Conservation (phyloP, 2,888 invertebrate genomes). For the Julus scandinavius region DNA sequence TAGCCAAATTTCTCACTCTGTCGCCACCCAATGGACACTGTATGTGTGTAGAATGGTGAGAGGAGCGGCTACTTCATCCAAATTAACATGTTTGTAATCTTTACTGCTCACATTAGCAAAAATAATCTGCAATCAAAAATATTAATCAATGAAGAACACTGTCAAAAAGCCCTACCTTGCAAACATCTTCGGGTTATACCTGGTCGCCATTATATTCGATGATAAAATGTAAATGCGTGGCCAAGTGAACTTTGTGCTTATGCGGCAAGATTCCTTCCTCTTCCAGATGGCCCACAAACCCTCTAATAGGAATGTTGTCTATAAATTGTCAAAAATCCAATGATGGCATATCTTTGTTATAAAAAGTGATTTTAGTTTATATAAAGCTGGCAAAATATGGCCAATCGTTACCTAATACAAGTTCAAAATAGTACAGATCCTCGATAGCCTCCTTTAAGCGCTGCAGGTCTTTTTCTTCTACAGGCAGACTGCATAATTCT, state of each 20-base stretch:
- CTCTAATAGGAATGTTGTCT: constrained; percentile 69
- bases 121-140: constrained; percentile 62
- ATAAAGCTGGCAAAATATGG: neutral
- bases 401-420: constrained; percentile 66
- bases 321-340: constrained; percentile 53
- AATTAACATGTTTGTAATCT: constrained; percentile 65
- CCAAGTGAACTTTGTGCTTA: constrained; percentile 67
- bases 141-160: neutral
- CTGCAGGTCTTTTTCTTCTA: constrained; percentile 65
- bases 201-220: constrained; percentile 68
- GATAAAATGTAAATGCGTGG: constrained; percentile 68
- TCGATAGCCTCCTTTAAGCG: constrained; percentile 67
- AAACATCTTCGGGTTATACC: constrained; percentile 61
- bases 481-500: constrained; percentile 66
- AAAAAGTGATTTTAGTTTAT: neutral
- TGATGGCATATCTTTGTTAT: neutral
- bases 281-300: constrained; percentile 68
- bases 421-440: constrained; percentile 70
- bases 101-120: constrained; percentile 63
- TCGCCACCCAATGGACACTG: constrained; percentile 67
- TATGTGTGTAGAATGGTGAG: constrained; percentile 67
- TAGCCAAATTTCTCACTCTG: constrained; percentile 63
- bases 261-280: constrained; percentile 69
- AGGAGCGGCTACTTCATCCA: constrained; percentile 64
- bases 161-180: neutral